Percentiles rank a stretch among this genome's conserved stretches.
Evolutionary conservation across 1,140 invertebrate species (phyloP).

Genomic region (Riptortus pedestris): DNA sequence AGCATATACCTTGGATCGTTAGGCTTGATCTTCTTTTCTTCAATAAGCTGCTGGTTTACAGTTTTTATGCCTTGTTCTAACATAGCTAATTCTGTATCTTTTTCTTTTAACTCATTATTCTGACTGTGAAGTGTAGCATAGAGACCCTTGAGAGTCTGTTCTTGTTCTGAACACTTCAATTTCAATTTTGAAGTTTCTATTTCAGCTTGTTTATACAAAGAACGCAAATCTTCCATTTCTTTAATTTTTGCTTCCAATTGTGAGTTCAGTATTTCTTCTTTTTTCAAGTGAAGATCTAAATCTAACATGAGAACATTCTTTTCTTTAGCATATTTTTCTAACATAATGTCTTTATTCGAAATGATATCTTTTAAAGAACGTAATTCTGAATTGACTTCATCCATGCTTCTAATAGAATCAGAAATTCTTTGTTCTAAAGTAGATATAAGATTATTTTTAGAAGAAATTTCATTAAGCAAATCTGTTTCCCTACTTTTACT

Average conservation of each 20-base stretch:
- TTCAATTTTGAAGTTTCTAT: background rate
- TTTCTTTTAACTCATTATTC: background rate
- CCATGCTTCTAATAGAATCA: background rate
- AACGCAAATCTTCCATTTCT: background rate
- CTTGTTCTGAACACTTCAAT: background rate
- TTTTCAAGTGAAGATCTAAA: background rate
- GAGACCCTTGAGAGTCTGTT: background rate
- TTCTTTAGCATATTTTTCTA: background rate
- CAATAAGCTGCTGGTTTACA: background rate
- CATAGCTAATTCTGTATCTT: background rate
- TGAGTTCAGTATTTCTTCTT: background rate
- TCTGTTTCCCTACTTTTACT: background rate
- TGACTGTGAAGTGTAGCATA: slow-evolving; percentile 3
- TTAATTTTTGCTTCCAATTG: background rate
- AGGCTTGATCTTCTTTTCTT: background rate
- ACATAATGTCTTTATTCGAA: background rate
- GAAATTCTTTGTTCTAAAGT: background rate
- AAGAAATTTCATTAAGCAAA: background rate
- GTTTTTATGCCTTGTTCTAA: background rate
- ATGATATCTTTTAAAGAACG: background rate
- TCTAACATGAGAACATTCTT: background rate
- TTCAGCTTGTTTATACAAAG: background rate
- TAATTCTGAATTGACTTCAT: background rate
- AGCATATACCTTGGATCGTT: too few relatives aligned
- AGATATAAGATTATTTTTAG: background rate